phyloP scores from a whole-genome alignment of 1,140 invertebrate species.

The honey bee (Apis mellifera) region DNA sequence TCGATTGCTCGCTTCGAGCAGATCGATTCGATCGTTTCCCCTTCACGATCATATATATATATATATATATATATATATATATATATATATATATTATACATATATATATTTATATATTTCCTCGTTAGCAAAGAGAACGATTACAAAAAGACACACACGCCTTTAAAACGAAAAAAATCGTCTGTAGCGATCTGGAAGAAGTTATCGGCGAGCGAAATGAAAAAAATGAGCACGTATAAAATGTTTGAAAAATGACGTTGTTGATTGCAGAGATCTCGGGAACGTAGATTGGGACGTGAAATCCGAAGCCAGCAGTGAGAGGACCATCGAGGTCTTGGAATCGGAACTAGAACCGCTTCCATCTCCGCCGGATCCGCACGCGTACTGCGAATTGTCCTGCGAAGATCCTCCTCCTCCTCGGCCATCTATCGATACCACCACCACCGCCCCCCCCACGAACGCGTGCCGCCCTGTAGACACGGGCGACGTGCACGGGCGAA shows the following conservation, averaged over 20 bases:
- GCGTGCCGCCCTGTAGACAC: too few species aligned
- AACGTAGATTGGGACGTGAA: not conserved
- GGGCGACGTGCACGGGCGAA: too few species aligned
- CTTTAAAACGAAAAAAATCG: not conserved
- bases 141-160: not conserved
- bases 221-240: constrained; percentile 19
- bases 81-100: too few species aligned
- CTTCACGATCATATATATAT: too few species aligned
- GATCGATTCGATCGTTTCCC: not conserved
- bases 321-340: not conserved
- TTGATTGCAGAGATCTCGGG: constrained; percentile 47
- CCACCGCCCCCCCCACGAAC: too few species aligned
- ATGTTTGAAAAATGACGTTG: constrained; percentile 46
- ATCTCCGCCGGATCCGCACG: not conserved
- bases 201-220: not conserved
- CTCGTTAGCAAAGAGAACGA: not conserved
- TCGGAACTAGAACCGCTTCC: not conserved
- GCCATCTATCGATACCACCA: too few species aligned
- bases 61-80: too few species aligned
- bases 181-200: constrained; percentile 4
- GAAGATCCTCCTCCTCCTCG: too few species aligned
- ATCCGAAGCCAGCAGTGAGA: not conserved
- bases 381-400: too few species aligned
- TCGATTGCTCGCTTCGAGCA: not conserved
- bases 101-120: not conserved